phyloP scores from a whole-genome alignment of 2,797 vertebrate species.

The Enteromius viviparus region DNA sequence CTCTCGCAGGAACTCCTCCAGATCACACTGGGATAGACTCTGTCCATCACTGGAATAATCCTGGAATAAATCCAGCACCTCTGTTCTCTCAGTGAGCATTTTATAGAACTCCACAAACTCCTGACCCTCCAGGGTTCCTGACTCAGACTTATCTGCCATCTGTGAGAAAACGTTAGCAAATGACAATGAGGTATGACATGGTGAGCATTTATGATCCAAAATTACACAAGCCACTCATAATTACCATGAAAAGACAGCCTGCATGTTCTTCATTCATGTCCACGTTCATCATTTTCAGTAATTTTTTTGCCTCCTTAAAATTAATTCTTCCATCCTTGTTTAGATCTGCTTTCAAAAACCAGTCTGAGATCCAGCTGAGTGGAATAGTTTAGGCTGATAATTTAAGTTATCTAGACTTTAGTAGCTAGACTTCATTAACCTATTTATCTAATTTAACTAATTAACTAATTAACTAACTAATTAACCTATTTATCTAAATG shows the following conservation, averaged over 20 bases:
- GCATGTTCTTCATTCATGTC: conserved; percentile 92
- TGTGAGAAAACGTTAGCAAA: conserved; percentile 62
- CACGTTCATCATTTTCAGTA: conserved; percentile 95
- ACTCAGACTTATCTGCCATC: conserved; percentile 87
- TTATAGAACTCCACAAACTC: conserved; percentile 96
- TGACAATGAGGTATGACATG: not conserved
- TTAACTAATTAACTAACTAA: no score
- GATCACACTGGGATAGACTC: conserved; percentile 85
- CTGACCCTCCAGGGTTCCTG: conserved; percentile 85
- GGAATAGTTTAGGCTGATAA: conserved; percentile 66
- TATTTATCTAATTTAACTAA: no score
- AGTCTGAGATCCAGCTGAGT: conserved; percentile 91
- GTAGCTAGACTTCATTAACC: no score
- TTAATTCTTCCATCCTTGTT: conserved; percentile 94
- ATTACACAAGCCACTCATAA: not conserved
- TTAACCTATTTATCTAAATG: no score
- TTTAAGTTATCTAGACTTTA: not conserved
- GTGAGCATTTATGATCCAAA: not conserved
- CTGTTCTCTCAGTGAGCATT: conserved; percentile 88
- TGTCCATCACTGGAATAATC: conserved; percentile 88
- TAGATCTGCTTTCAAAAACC: conserved; percentile 94
- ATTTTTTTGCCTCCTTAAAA: conserved; percentile 87
- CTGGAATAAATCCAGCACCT: conserved; percentile 89
- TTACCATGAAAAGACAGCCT: conserved; percentile 86
- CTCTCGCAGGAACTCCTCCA: conserved; percentile 85